Base-by-base conservation (phyloP, 2,888 invertebrate genomes). In the Pheosia gnoma region DNA sequence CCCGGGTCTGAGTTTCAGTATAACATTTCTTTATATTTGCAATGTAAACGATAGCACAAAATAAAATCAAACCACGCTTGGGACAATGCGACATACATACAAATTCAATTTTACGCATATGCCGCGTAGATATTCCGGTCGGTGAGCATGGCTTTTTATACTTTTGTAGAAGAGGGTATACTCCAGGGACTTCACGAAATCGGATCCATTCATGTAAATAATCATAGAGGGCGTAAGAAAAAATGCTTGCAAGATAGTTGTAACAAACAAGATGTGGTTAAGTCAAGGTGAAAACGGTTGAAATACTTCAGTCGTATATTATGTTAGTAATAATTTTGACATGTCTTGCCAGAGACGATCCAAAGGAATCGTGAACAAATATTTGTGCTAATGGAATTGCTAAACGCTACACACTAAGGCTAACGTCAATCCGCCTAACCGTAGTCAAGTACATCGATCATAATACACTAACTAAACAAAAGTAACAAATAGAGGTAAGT, bases 351-450 rank as follows among this genome's bases (percentile, higher is more conserved):
- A 62, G 67, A 68, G 71, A 68, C 65, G 70, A 74, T 77, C 72
- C 69, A 75, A 80, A 82, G 77, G 81, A 80, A 82, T 88, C 88
- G 86, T 89, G 87, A 80, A 71, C 71, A 76, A 77, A 80, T 71
- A 75, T 64, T 63, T 66, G 60, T 59, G 68, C 68, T 82, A 82
- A 82, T 77, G 61, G 67, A 77, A 77, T 72, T 67, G 78, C 71
- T 77, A 80, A 84, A 79, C 69, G 67, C 63, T 67, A 68, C 68
- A 68, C 65, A 66, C 65, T 64, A 63, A 61, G 61, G 68, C 60
- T 59, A 71, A 67, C 63, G 59, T 66, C 63, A 65, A 57, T 65
- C 55, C 57, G 64, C 63, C 57, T 60, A 62, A 67, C 66, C 59
- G 59, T 38, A 58, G 25, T 6, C 41, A 39, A 49, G 54, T 57